phyloP scores from a whole-genome alignment of 2,113 vertebrate species.

The Muscicapa adusta region DNA sequence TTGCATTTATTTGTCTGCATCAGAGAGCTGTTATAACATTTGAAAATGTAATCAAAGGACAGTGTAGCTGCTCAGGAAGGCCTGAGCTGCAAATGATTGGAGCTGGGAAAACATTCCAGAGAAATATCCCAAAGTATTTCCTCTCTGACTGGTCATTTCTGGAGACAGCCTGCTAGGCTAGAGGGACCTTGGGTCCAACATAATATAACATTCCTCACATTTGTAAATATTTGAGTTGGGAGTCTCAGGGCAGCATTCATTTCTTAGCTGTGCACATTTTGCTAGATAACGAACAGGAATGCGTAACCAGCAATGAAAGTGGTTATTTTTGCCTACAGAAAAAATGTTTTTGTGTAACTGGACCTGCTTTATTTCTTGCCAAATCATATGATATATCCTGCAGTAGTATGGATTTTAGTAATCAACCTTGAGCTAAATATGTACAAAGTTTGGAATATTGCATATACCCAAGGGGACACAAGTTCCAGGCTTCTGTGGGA shows the following conservation, averaged over 20 bases:
- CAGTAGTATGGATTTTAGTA: neutral
- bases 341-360: neutral
- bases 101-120: slow-evolving; percentile 1
- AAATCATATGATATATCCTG: neutral
- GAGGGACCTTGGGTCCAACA: neutral
- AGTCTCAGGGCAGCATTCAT: neutral
- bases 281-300: neutral
- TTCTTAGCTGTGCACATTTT: neutral
- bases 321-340: slow-evolving; percentile 3
- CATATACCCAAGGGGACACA: neutral
- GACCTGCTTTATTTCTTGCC: neutral
- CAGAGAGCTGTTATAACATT: neutral
- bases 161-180: neutral
- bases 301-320: neutral
- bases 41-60: neutral
- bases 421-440: neutral
- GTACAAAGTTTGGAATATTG: neutral
- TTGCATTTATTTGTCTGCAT: neutral
- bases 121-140: neutral
- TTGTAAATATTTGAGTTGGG: neutral
- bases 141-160: neutral
- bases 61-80: neutral
- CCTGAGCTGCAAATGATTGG: neutral
- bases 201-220: neutral
- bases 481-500: neutral